Evolutionary conservation across 2,113 vertebrate species (phyloP).

Genomic region (Takifugu flavidus): DNA sequence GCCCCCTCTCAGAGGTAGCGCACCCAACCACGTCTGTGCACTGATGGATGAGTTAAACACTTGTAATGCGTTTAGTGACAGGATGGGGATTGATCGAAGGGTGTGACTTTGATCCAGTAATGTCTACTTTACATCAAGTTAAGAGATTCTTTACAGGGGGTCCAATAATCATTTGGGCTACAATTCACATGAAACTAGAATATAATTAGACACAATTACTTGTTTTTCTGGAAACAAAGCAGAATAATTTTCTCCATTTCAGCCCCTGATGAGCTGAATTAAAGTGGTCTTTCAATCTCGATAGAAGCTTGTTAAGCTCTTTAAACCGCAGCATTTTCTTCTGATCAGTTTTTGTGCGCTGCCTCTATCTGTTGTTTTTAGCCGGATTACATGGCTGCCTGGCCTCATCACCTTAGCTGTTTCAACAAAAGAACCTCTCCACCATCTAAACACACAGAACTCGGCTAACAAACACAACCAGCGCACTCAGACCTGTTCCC

Average conservation of each 20-base stretch:
- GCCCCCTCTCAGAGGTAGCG: slow-evolving; percentile 14
- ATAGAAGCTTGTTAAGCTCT: background rate
- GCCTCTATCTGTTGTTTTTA: slow-evolving; percentile 56
- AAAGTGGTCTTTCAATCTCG: background rate
- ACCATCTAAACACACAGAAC: slow-evolving; percentile 57
- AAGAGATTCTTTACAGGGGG: background rate
- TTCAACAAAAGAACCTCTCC: slow-evolving; percentile 62
- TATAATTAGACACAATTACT: too few species aligned
- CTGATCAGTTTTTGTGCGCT: slow-evolving; percentile 25
- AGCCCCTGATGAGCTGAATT: background rate
- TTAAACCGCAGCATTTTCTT: slow-evolving; percentile 3
- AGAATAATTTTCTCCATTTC: background rate
- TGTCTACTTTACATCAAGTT: background rate
- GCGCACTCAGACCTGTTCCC: slow-evolving; percentile 46
- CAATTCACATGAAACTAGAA: too few species aligned
- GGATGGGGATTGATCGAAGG: background rate
- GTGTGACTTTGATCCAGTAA: background rate
- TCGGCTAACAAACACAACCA: slow-evolving; percentile 51
- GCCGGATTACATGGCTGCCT: slow-evolving; percentile 77
- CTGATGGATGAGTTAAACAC: slow-evolving; percentile 18
- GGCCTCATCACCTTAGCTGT: slow-evolving; percentile 68
- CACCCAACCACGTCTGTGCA: slow-evolving; percentile 25
- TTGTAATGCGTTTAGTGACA: slow-evolving; percentile 3
- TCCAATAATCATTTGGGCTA: too few species aligned
- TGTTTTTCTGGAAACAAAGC: too few species aligned